phyloP scores from a whole-genome alignment of 2,888 invertebrate genomes.

The Cecidostiba fungosa region DNA sequence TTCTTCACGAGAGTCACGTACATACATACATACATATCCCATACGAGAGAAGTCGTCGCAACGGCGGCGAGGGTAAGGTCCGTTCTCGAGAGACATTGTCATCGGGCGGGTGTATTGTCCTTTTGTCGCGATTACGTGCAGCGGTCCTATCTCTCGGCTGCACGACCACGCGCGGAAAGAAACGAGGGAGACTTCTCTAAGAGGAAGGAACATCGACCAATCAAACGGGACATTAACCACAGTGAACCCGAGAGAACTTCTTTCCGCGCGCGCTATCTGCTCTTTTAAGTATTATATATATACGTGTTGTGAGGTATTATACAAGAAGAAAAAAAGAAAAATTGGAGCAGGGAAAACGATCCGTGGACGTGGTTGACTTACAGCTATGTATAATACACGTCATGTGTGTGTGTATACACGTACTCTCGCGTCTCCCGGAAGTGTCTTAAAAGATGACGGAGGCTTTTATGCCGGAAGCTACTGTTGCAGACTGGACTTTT shows the following conservation, averaged over 20 bases:
- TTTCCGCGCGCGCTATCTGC: background rate
- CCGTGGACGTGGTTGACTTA: constrained; percentile 67
- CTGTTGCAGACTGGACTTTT: background rate
- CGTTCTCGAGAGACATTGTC: constrained; percentile 57
- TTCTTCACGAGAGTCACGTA: constrained; percentile 43
- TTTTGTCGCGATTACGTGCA: constrained; percentile 59
- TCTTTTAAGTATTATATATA: too few relatives aligned
- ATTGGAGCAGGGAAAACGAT: constrained; percentile 38
- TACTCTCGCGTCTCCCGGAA: constrained; percentile 33
- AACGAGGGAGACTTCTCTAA: constrained; percentile 1
- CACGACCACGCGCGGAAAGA: background rate
- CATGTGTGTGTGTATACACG: constrained; percentile 23
- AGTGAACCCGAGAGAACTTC: constrained; percentile 60
- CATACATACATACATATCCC: background rate
- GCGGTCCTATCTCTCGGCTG: background rate
- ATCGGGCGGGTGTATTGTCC: constrained; percentile 57
- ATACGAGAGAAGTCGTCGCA: background rate
- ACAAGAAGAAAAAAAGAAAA: background rate
- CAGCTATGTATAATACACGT: constrained; percentile 61
- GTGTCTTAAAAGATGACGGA: background rate
- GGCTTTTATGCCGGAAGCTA: background rate
- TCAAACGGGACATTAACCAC: constrained; percentile 79
- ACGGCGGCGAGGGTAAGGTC: constrained; percentile 44
- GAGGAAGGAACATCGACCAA: constrained; percentile 67
- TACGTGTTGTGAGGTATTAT: background rate